Percentiles rank a stretch among this genome's conserved stretches.
Evolutionary conservation across 2,113 vertebrate genomes (phyloP).

Genomic region (Anarrhichthys ocellatus): DNA sequence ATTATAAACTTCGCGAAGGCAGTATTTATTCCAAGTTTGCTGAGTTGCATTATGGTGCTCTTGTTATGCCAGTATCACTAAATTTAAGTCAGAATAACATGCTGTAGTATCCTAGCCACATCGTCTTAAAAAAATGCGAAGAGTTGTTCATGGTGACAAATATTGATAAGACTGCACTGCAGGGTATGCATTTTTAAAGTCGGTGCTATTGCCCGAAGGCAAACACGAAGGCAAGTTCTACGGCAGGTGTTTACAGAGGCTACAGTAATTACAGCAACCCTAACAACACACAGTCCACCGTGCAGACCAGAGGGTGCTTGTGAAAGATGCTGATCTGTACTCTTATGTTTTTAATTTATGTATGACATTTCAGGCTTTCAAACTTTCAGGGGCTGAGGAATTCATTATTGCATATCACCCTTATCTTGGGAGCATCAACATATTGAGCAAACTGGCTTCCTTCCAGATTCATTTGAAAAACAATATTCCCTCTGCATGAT

Average conservation of each 20-base stretch:
- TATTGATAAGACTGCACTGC: constrained; percentile 46
- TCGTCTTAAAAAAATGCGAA: constrained; percentile 21
- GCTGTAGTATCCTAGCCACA: not conserved
- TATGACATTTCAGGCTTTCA: not conserved
- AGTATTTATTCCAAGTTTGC: not conserved
- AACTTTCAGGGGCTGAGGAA: constrained; percentile 9
- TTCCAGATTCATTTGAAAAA: not conserved
- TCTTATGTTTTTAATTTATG: not conserved
- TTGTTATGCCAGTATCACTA: not conserved
- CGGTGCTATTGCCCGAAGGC: constrained; percentile 33
- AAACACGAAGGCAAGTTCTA: constrained; percentile 39
- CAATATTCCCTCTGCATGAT: not conserved
- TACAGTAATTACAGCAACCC: constrained; percentile 44
- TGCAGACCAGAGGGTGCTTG: not conserved
- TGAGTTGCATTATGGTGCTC: not conserved
- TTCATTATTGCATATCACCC: not conserved
- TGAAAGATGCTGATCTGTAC: constrained; percentile 15
- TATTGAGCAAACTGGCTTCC: not conserved
- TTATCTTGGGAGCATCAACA: not conserved
- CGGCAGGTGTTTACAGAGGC: constrained; percentile 49
- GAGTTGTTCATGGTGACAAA: constrained; percentile 33
- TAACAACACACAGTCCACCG: not conserved
- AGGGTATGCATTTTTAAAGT: constrained; percentile 60
- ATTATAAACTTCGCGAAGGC: not conserved
- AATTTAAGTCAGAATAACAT: not conserved